Evolutionary conservation across 2,888 invertebrate species (phyloP).

Genomic region (Cancer borealis): DNA sequence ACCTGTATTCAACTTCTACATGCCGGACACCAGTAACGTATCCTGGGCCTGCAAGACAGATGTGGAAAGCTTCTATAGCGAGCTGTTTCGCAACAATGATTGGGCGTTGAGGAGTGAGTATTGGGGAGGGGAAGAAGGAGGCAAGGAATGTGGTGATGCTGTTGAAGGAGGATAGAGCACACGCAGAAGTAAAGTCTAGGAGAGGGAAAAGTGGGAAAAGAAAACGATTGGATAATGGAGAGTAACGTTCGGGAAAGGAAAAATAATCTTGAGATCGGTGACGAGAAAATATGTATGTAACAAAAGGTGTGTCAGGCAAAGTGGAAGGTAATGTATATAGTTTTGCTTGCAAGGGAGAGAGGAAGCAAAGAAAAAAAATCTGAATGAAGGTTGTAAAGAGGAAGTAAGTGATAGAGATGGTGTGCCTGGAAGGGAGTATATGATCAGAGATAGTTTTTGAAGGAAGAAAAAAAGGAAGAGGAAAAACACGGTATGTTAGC

Average conservation of each 20-base stretch:
- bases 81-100: not conserved
- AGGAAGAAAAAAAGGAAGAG: not conserved
- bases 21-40: slow-evolving; percentile 23
- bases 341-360: not conserved
- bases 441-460: not conserved
- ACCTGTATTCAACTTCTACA: not conserved
- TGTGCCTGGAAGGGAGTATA: not conserved
- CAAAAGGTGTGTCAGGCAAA: no score
- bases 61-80: not conserved
- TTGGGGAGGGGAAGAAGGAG: no score
- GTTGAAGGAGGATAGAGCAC: not conserved
- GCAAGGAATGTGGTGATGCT: no score
- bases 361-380: not conserved
- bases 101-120: slow-evolving; percentile 28
- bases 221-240: not conserved
- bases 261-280: no score
- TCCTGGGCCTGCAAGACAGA: not conserved
- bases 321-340: no score
- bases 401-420: not conserved
- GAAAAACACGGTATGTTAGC: not conserved
- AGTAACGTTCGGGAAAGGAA: not conserved
- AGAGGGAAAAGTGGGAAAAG: not conserved
- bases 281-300: no score
- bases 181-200: no score
- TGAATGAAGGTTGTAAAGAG: not conserved